Evolutionary conservation across 2,797 vertebrate genomes (phyloP).

Genomic region (Acipenser oxyrinchus): DNA sequence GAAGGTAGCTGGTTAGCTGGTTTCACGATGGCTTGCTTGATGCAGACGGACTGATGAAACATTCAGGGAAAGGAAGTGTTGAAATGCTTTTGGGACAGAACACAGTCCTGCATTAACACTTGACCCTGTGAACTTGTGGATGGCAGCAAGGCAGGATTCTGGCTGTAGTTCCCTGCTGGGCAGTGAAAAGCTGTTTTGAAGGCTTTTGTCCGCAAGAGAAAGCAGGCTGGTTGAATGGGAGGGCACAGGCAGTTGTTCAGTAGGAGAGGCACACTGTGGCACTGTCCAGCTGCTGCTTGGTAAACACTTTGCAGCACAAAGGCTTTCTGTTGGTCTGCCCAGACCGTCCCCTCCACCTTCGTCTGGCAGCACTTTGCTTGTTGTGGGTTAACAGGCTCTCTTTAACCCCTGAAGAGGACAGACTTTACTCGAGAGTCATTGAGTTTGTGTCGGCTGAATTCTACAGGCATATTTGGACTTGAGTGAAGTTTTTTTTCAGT

Average conservation of each 20-base stretch:
- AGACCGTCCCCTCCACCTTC: slow-evolving; percentile 18
- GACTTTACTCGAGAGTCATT: background rate
- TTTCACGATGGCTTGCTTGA: too few species aligned
- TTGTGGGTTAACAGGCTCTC: background rate
- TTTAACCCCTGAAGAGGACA: slow-evolving; percentile 11
- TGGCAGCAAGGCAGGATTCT: background rate
- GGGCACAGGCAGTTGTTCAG: slow-evolving; percentile 10
- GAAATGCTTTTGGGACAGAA: background rate
- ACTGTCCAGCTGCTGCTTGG: slow-evolving; percentile 28
- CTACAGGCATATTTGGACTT: background rate
- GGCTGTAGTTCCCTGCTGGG: background rate
- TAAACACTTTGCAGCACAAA: slow-evolving; percentile 29
- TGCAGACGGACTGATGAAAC: too few species aligned
- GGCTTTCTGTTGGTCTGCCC: slow-evolving; percentile 28
- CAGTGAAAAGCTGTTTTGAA: background rate
- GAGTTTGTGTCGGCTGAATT: background rate
- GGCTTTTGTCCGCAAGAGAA: background rate
- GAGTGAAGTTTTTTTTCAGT: too few species aligned
- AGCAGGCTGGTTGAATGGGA: background rate
- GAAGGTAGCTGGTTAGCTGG: too few species aligned
- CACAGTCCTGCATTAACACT: background rate
- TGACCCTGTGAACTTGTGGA: background rate
- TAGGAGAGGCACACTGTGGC: slow-evolving; percentile 31
- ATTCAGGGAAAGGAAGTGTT: too few species aligned
- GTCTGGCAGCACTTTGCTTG: slow-evolving; percentile 35